These are phyloP conservation scores for Stramonita haemastoma DNA, from an alignment of 2,888 invertebrate species.

Conservation along the genomic window DNA sequence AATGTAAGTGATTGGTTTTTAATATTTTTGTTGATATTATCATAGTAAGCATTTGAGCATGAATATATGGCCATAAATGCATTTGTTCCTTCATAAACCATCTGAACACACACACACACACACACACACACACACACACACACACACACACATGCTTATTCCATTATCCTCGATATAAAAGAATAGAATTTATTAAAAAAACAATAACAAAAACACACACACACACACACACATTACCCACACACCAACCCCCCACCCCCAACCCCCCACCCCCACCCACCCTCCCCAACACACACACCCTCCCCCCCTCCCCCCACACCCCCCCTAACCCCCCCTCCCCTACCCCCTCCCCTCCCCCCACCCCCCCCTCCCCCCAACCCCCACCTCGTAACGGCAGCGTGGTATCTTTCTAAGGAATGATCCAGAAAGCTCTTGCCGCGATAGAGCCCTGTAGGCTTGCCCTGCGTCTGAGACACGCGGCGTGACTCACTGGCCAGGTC, in stretches of 20 bases:
- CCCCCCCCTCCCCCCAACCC: background rate
- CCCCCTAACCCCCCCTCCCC: slow-evolving; percentile 12
- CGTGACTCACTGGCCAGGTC: background rate
- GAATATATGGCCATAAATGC: background rate
- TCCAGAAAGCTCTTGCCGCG: slow-evolving; percentile 62
- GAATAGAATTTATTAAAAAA: no score
- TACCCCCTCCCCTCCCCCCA: background rate
- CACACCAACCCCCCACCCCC: background rate
- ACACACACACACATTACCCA: no score
- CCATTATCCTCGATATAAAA: no score
- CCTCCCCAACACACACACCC: no score
- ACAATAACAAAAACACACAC: no score
- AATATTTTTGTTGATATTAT: background rate
- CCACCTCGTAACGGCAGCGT: slow-evolving; percentile 48
- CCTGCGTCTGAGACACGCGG: background rate
- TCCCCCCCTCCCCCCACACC: background rate
- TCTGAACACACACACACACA: no score
- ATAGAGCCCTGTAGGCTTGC: slow-evolving; percentile 56
- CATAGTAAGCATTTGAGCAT: background rate
- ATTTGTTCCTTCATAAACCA: no score
- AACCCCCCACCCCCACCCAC: no score
- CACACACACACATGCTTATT: no score
- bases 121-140: no score
- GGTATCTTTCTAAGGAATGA: slow-evolving; percentile 41
- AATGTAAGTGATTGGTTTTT: background rate